A percentile compares a stretch with the other conserved stretches of the same genome.
phyloP scores from a whole-genome alignment of 2,797 vertebrate species.

The Pelochelys cantorii region DNA sequence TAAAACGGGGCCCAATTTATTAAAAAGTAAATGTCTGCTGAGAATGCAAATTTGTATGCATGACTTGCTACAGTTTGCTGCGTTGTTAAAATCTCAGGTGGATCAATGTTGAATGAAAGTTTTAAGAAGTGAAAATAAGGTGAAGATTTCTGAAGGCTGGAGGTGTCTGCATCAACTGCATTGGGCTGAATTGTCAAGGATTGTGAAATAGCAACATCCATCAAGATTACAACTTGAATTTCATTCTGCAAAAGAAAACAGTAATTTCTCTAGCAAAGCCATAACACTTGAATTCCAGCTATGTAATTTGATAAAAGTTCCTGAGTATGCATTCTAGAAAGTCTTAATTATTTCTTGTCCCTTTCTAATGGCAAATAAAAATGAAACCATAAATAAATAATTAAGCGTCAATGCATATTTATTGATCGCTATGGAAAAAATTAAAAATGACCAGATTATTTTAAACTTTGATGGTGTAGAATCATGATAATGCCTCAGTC shows the following conservation, averaged over 20 bases:
- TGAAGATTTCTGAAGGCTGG: slow-evolving; percentile 35
- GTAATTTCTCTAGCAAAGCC: neutral
- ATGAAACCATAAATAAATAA: neutral
- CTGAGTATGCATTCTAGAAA: neutral
- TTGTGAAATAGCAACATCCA: neutral
- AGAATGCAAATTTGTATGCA: slow-evolving; percentile 57
- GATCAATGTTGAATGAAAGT: slow-evolving; percentile 42
- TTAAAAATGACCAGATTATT: neutral
- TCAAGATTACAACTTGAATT: slow-evolving; percentile 12
- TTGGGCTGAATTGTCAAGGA: neutral
- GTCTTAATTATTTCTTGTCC: neutral
- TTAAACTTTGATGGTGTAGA: neutral
- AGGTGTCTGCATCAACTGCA: slow-evolving; percentile 16
- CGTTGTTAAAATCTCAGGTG: slow-evolving; percentile 58
- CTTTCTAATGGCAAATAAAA: neutral
- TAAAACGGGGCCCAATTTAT: slow-evolving; percentile 63
- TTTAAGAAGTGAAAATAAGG: slow-evolving; percentile 40
- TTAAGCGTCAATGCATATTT: neutral
- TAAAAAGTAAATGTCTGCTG: slow-evolving; percentile 54
- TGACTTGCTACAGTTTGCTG: slow-evolving; percentile 41
- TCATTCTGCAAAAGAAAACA: slow-evolving; percentile 9
- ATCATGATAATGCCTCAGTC: neutral
- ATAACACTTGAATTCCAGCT: neutral
- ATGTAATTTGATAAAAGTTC: neutral
- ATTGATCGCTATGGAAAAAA: neutral